These are phyloP conservation scores for Drosophila auraria DNA, from an alignment of 1,140 invertebrate species.

Conservation along the genomic window DNA sequence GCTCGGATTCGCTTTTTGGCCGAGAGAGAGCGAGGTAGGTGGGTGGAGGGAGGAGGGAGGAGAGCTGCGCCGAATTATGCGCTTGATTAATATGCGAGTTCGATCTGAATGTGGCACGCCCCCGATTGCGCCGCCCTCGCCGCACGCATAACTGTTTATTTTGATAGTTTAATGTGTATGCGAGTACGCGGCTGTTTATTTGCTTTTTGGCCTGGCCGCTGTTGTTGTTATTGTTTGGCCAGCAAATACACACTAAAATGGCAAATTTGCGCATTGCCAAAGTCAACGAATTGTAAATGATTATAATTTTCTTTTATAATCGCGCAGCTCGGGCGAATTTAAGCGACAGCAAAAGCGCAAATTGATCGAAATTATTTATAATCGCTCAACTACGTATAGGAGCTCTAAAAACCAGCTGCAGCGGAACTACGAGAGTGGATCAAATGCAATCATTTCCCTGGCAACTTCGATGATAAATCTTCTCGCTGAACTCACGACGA, in stretches of 20 bases:
- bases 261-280: slow-evolving; percentile 75
- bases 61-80: slow-evolving; percentile 66
- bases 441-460: slow-evolving; percentile 1
- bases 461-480: slow-evolving; percentile 59
- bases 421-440: background rate
- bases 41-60: background rate
- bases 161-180: slow-evolving; percentile 72
- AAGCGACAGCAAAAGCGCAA: slow-evolving; percentile 24
- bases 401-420: background rate
- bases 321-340: slow-evolving; percentile 49
- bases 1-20: slow-evolving; percentile 15
- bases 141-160: slow-evolving; percentile 65
- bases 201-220: slow-evolving; percentile 47
- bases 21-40: no score
- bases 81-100: slow-evolving; percentile 80
- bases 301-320: slow-evolving; percentile 68
- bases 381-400: background rate
- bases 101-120: slow-evolving; percentile 48
- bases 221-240: slow-evolving; percentile 52
- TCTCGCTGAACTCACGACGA: slow-evolving; percentile 12
- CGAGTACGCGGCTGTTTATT: slow-evolving; percentile 54
- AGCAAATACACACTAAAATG: slow-evolving; percentile 57
- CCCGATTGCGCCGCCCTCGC: background rate
- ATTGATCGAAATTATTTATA: background rate
- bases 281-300: slow-evolving; percentile 81